These are phyloP conservation scores for Vanessa atalanta DNA, from an alignment of 1,140 invertebrate genomes.

Conservation along the genomic window DNA sequence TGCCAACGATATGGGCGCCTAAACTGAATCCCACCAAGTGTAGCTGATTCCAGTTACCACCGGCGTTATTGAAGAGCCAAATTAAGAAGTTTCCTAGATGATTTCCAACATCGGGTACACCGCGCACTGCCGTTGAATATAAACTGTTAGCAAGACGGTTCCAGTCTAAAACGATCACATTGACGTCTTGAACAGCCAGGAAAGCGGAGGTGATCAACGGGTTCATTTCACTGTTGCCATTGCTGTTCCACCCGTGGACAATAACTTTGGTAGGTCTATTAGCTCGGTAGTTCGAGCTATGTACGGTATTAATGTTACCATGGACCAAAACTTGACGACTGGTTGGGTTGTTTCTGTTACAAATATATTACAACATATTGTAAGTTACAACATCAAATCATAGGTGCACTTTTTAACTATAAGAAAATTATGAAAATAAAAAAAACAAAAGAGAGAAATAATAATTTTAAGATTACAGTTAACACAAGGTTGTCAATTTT, in stretches of 20 bases:
- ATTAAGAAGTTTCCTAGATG: conserved; percentile 61
- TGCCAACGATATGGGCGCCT: conserved; percentile 90
- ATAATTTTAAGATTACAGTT: too few species aligned
- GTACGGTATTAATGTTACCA: conserved; percentile 46
- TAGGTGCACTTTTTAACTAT: background rate
- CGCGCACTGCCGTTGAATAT: conserved; percentile 73
- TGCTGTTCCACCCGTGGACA: conserved; percentile 66
- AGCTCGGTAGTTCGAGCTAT: conserved; percentile 52
- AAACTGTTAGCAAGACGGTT: conserved; percentile 37
- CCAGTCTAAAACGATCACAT: conserved; percentile 81
- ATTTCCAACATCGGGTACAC: conserved; percentile 72
- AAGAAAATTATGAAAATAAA: too few species aligned
- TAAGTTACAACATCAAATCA: conserved; percentile 35
- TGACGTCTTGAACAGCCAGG: conserved; percentile 71
- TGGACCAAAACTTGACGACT: conserved; percentile 47
- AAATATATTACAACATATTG: too few species aligned
- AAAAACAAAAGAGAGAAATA: too few species aligned
- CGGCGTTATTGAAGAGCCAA: conserved; percentile 47
- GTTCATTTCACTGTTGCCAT: conserved; percentile 51
- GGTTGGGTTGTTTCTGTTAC: conserved; percentile 49
- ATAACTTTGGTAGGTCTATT: conserved; percentile 49
- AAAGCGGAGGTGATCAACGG: conserved; percentile 62
- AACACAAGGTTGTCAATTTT: too few species aligned
- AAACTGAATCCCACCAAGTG: conserved; percentile 92
- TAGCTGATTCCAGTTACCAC: conserved; percentile 75